A percentile compares a stretch with the other conserved stretches of the same genome.
Conservation (phyloP, 1,140 invertebrate species). For the Colletes latitarsis region DNA sequence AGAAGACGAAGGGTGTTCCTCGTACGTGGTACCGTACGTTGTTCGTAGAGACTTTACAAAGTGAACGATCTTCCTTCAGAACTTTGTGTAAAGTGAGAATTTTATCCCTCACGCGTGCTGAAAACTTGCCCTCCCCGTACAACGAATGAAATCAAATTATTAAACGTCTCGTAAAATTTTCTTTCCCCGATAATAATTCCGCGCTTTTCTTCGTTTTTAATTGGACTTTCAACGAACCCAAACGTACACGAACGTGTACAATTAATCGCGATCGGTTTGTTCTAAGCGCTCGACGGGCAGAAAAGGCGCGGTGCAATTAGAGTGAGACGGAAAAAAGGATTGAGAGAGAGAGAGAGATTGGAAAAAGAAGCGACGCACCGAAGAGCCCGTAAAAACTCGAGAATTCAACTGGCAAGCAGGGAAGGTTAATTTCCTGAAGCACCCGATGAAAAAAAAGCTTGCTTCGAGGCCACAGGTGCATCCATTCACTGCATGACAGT, state of each 20-base stretch:
- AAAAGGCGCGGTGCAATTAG: conserved; percentile 25
- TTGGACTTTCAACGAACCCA: neutral
- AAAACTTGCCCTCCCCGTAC: too few species aligned
- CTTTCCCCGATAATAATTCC: neutral
- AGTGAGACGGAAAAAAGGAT: neutral
- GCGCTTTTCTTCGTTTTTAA: neutral
- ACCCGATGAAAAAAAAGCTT: conserved; percentile 56
- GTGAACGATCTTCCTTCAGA: conserved; percentile 9
- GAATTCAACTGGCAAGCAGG: conserved; percentile 47
- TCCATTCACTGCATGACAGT: conserved; percentile 59
- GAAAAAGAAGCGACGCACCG: neutral
- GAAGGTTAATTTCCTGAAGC: conserved; percentile 56
- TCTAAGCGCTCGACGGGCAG: neutral
- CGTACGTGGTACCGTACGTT: neutral
- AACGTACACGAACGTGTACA: neutral
- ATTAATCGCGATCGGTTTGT: neutral
- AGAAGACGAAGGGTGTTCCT: neutral
- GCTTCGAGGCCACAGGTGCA: conserved; percentile 60
- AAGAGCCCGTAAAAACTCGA: conserved; percentile 43
- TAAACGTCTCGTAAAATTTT: neutral
- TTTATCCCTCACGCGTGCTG: neutral
- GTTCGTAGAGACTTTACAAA: conserved; percentile 15
- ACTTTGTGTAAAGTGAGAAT: conserved; percentile 29
- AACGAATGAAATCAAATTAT: too few species aligned
- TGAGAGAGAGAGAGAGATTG: neutral